Evolutionary conservation across 2,113 vertebrate genomes (phyloP).

Genomic region (Irena cyanogastra): DNA sequence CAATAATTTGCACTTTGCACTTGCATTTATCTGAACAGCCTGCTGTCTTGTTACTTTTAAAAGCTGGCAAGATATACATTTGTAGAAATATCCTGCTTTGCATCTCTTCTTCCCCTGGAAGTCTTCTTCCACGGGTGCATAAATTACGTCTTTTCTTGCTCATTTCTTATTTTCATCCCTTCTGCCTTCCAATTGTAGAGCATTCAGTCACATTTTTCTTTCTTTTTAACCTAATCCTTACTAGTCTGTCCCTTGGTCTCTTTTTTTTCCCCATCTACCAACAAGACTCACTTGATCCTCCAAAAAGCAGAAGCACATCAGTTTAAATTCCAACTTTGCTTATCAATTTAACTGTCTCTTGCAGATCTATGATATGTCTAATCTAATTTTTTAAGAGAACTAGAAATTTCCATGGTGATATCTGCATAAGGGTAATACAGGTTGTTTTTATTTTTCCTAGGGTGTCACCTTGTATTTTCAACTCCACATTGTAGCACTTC

Average conservation of each 20-base stretch:
- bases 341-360: not conserved
- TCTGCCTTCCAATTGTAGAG: not conserved
- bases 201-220: not conserved
- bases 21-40: not conserved
- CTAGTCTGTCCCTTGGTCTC: not conserved
- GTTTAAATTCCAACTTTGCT: not conserved
- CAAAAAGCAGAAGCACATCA: not conserved
- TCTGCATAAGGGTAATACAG: not conserved
- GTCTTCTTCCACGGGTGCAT: not conserved
- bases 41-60: not conserved
- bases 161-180: not conserved
- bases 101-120: not conserved
- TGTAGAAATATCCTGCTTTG: not conserved
- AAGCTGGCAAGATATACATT: not conserved
- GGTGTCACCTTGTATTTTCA: constrained; percentile 7
- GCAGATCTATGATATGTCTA: not conserved
- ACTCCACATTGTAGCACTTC: not conserved
- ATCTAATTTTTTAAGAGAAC: not conserved
- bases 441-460: not conserved
- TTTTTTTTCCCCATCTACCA: not conserved
- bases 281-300: not conserved
- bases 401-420: not conserved
- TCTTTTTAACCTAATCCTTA: not conserved
- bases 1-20: not conserved
- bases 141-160: not conserved